Conservation (phyloP, 1,140 invertebrate genomes). For the Anoplolepis gracilipes region DNA sequence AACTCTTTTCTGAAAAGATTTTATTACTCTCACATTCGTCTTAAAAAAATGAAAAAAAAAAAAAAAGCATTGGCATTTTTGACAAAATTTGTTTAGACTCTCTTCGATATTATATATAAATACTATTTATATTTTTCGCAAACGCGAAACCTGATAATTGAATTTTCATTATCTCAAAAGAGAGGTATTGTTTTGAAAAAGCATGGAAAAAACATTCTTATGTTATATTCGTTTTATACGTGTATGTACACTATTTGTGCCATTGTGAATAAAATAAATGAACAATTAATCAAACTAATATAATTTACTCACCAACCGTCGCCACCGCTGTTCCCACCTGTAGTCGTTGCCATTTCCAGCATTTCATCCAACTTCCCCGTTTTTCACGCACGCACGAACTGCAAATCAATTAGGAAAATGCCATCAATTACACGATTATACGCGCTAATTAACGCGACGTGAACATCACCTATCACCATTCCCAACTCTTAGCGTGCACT, state of each 20-base stretch:
- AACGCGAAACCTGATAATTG: no score
- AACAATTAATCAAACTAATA: background rate
- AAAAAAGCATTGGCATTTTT: no score
- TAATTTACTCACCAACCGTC: background rate
- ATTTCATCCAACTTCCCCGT: background rate
- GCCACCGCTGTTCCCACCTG: background rate
- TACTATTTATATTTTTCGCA: no score
- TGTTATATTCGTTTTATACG: no score
- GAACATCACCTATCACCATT: background rate
- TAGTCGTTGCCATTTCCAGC: background rate
- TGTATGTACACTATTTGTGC: no score
- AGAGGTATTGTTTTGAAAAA: no score
- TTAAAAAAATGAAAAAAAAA: no score
- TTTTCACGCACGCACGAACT: background rate
- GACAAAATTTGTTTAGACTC: no score
- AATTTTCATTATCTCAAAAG: no score
- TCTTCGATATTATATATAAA: no score
- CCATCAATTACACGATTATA: background rate
- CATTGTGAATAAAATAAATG: no score
- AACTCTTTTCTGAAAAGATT: background rate
- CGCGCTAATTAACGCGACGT: background rate
- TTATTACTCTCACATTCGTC: background rate
- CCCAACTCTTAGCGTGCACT: background rate
- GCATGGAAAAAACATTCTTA: no score
- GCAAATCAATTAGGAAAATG: background rate